Conservation (phyloP, 2,113 vertebrate species). For the Thalassoma bifasciatum region DNA sequence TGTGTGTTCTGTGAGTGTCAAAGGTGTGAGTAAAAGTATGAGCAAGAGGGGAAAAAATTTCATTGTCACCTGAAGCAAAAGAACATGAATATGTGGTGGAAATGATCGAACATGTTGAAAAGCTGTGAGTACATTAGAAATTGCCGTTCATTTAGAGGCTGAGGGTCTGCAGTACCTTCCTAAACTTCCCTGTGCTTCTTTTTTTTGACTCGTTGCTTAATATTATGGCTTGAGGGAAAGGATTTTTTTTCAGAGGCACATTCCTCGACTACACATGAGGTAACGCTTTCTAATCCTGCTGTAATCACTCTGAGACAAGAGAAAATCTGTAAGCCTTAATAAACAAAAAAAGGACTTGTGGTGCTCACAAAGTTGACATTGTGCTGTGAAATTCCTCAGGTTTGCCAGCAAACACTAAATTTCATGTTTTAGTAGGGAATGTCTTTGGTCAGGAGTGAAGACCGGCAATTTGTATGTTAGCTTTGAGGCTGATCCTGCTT, state of each 20-base stretch:
- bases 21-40: background rate
- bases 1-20: conserved; percentile 18
- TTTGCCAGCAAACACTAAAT: conserved; percentile 50
- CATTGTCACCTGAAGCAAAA: background rate
- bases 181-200: conserved; percentile 3
- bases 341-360: background rate
- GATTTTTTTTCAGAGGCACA: conserved; percentile 60
- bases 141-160: conserved; percentile 15
- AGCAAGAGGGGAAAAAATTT: background rate
- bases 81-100: conserved; percentile 2
- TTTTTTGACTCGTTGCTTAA: conserved; percentile 20
- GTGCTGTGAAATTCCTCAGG: conserved; percentile 48
- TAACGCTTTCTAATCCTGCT: conserved; percentile 56
- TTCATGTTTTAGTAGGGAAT: conserved; percentile 33
- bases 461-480: conserved; percentile 47
- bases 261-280: conserved; percentile 72
- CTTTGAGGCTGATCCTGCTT: conserved; percentile 42
- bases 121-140: background rate
- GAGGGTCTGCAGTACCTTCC: background rate
- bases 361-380: conserved; percentile 16
- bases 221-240: conserved; percentile 43
- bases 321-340: conserved; percentile 3
- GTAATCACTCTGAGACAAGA: conserved; percentile 4
- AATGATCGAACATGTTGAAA: conserved; percentile 4
- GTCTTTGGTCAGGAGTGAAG: conserved; percentile 42